Evolutionary conservation across 2,113 vertebrate species (phyloP).

Genomic region (Stictonetta naevosa): DNA sequence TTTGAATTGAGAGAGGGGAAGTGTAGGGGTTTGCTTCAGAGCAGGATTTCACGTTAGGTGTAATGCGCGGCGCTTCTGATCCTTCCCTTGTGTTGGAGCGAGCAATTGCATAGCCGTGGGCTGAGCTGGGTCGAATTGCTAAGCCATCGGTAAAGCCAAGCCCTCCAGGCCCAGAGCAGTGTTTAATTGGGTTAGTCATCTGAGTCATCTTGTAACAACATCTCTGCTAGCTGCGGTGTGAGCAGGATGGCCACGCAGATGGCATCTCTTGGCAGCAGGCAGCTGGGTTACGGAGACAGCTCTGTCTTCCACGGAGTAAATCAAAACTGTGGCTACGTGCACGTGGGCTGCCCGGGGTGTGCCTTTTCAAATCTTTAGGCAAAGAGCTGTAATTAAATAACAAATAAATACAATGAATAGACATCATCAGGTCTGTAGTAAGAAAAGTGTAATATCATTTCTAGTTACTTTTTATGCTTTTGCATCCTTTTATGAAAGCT

Average conservation of each 20-base stretch:
- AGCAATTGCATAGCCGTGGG: not conserved
- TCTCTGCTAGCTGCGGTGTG: not conserved
- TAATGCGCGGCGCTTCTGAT: not conserved
- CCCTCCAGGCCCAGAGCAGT: not conserved
- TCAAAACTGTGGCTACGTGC: not conserved
- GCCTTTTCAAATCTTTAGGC: not conserved
- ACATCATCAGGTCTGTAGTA: not conserved
- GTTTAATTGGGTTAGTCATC: not conserved
- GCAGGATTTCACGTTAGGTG: not conserved
- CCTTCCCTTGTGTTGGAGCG: not conserved
- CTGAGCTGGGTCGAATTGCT: not conserved
- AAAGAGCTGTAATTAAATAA: not conserved
- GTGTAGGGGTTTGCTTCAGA: not conserved
- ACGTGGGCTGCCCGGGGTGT: not conserved
- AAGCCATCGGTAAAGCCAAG: not conserved
- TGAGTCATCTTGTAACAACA: not conserved
- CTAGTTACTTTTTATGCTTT: not conserved
- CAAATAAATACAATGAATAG: not conserved
- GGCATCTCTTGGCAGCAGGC: not conserved
- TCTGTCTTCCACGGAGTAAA: not conserved
- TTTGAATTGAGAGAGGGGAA: not conserved
- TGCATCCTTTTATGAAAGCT: not conserved
- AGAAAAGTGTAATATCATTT: not conserved
- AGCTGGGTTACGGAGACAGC: not conserved
- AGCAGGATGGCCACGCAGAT: not conserved